Evolutionary conservation across 2,888 invertebrate species (phyloP).

Genomic region (Epinotia bilunana): DNA sequence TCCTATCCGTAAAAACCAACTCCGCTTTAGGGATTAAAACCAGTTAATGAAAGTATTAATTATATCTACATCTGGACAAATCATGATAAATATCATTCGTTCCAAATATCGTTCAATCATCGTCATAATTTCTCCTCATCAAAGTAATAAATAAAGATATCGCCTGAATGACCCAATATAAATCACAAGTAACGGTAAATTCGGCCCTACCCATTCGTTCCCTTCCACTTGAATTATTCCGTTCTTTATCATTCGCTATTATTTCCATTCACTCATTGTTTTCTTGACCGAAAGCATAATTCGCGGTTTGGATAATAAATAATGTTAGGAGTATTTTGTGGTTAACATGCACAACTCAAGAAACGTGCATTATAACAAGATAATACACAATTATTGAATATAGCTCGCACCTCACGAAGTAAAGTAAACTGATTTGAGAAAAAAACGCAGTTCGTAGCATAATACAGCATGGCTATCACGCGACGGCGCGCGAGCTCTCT

Average conservation of each 20-base stretch:
- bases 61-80: too few relatives aligned
- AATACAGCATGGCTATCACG: too few relatives aligned
- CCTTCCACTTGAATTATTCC: conserved; percentile 33
- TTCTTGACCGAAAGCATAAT: conserved; percentile 5
- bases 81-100: not conserved
- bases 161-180: conserved; percentile 20
- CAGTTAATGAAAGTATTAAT: too few relatives aligned
- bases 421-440: too few relatives aligned
- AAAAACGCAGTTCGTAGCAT: too few relatives aligned
- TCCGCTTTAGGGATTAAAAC: too few relatives aligned
- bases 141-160: conserved; percentile 8
- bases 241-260: conserved; percentile 37
- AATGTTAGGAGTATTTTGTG: not conserved
- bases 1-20: too few relatives aligned
- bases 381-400: too few relatives aligned
- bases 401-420: too few relatives aligned
- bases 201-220: conserved; percentile 16
- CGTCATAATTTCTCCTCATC: not conserved
- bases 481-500: too few relatives aligned
- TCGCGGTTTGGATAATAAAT: conserved; percentile 1
- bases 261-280: conserved; percentile 41
- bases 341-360: too few relatives aligned
- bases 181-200: conserved; percentile 30
- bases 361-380: too few relatives aligned
- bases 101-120: not conserved